Percentiles rank a stretch among this genome's conserved stretches.
Evolutionary conservation across 2,888 invertebrate genomes (phyloP).

Genomic region (Watsonalla binaria): DNA sequence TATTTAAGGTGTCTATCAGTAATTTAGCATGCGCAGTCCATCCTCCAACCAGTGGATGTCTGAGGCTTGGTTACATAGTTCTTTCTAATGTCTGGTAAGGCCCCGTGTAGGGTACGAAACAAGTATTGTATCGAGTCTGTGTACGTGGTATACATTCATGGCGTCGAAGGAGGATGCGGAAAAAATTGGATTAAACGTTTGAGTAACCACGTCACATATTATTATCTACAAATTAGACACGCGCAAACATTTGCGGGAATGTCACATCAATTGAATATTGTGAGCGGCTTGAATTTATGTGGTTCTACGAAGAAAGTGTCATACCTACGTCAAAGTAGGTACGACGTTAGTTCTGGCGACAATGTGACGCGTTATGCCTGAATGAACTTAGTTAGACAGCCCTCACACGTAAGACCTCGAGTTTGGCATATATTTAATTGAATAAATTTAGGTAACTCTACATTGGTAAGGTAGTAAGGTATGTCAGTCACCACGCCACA

Average conservation of each 20-base stretch:
- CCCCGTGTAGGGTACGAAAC: no score
- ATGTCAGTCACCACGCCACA: no score
- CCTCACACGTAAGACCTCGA: not conserved
- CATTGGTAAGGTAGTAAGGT: no score
- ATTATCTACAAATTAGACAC: not conserved
- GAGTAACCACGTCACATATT: not conserved
- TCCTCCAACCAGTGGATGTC: no score
- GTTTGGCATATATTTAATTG: not conserved
- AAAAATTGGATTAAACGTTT: no score
- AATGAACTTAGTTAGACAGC: constrained; percentile 6
- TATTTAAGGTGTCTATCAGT: no score
- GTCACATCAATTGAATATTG: constrained; percentile 16
- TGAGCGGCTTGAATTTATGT: constrained; percentile 22
- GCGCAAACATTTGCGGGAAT: not conserved
- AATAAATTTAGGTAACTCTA: not conserved
- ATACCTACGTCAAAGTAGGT: constrained; percentile 47
- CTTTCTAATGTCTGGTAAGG: no score
- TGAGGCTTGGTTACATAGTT: no score
- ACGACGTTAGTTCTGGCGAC: constrained; percentile 37
- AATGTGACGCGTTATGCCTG: constrained; percentile 27
- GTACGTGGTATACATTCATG: no score
- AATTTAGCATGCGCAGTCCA: no score
- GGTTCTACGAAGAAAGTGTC: constrained; percentile 36
- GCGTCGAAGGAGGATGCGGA: no score
- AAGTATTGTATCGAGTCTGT: no score